Evolutionary conservation across 2,797 vertebrate species (phyloP), one percentile per base, ranked within the genome.

Genomic region (Odontamblyopus lacepedii): DNA sequence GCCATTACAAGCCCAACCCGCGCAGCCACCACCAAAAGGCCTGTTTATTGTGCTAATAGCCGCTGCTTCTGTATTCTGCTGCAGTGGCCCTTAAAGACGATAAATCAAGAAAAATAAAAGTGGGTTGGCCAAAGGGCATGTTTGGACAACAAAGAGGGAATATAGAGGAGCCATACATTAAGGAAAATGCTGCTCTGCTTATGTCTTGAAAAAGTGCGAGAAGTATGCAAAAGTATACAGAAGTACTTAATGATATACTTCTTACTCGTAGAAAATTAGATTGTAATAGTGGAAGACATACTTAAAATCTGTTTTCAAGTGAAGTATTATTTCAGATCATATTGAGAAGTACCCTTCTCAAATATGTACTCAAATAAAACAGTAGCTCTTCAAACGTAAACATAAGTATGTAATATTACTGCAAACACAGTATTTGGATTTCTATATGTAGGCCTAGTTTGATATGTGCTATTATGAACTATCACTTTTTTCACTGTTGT

Each of bases 21-120:
- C 5, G 63, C 11, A 32, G 60, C 83, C 76, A 75, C 55, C 76
- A 77, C 50, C 75, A 70, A 69, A 60, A 57, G 71, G 72, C 38
- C 79, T 41, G 78, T 82, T 85, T 79, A 85, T 85, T 86, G 85
- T 85, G 82, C 84, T 81, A 80, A 84, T 75, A 75, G 83, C 75
- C 44, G 71, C 80, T 79, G 67, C 72, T 83, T 84, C 55, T n/a
- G 67, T 82, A 79, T 89, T 88, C 76, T 69, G 74, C 63, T 69
- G 68, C 65, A 56, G 69, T 60, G 75, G 72, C 75, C 78, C 79
- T 74, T 67, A 82, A 79, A 76, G 81, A 75, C 71, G 79, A 77
- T 72, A 87, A 83, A 82, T 78, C 74, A 75, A 69, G 68, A 71
- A 76, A 79, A 83, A 85, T 77, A 81, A 69, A 82, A 84, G 67